These are phyloP conservation scores for Myrmecophaga tridactyla DNA, from an alignment of 2,113 vertebrate genomes.

Conservation along the genomic window DNA sequence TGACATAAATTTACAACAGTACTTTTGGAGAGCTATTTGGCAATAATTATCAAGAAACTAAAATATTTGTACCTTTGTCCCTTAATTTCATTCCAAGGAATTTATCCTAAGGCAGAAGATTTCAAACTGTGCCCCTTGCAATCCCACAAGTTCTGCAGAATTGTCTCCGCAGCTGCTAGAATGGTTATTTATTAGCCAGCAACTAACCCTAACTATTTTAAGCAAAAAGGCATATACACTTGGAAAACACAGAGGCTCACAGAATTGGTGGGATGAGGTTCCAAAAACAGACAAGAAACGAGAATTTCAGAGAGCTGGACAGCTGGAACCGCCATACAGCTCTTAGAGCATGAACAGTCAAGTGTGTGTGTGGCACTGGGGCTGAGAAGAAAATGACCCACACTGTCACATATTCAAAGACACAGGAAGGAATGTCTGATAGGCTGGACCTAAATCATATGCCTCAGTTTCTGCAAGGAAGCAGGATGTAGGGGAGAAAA, in stretches of 20 bases:
- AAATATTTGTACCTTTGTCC: constrained; percentile 67
- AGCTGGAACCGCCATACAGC: constrained; percentile 21
- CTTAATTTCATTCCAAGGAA: constrained; percentile 59
- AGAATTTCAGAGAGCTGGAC: constrained; percentile 23
- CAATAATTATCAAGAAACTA: constrained; percentile 66
- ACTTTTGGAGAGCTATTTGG: constrained; percentile 37
- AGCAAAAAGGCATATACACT: not conserved
- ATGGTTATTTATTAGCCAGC: not conserved
- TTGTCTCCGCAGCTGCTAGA: not conserved
- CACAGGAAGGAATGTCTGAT: not conserved
- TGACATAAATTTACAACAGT: constrained; percentile 47
- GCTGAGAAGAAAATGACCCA: constrained; percentile 34
- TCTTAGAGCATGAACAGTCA: not conserved
- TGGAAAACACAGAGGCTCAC: not conserved
- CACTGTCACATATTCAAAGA: not conserved
- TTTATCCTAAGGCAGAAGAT: constrained; percentile 58
- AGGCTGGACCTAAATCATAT: not conserved
- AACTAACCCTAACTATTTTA: not conserved
- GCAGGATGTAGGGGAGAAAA: not conserved
- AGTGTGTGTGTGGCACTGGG: not conserved
- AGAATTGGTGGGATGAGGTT: not conserved
- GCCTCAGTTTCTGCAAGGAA: constrained; percentile 8
- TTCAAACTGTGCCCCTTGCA: constrained; percentile 46
- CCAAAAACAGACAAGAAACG: not conserved
- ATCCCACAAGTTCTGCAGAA: not conserved